Base-by-base conservation (phyloP, 1,140 invertebrate genomes). In the Lineus longissimus region DNA sequence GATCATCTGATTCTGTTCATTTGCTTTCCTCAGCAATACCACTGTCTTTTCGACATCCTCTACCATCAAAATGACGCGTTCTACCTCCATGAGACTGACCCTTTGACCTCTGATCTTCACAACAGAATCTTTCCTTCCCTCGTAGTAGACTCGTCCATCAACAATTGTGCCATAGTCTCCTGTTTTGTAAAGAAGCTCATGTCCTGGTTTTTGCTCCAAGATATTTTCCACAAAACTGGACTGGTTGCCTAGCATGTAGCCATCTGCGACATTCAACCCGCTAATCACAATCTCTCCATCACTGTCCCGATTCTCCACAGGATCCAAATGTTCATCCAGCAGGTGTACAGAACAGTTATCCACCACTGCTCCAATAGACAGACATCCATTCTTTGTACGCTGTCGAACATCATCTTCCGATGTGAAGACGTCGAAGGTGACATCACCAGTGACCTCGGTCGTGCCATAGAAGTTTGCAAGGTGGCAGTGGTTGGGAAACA, bases 401-500 rank as follows among this genome's bases (percentile, higher is more conserved):
- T 84, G 70, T 27, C 86, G 80, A 30, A 91, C 72, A 63, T 93
- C 87, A 1, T 82, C 78, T 25, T 61, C 19, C 7, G 74, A 75
- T 1, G 65, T 75, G 13, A 89, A 79, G 1, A 85, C 69, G 58
- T 88, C 85, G 70, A 85, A 91, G 0, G 89, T 90, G 2, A 92
- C 89, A 73, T 92, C 90, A 0, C 88, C 90, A 89, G 91, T 90
- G 11, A 91, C 87, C 78, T 95, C 92, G 0, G 92, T 94, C 65
- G 91, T 93, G 0, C 92, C 92, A 70, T 94, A 95, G 75, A 93
- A 93, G 73, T 95, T 95, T 55, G 88, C 90, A 9, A 94, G 75
- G n/a, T 62, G 88, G 86, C 82, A 78, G 1, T 83, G 81, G 59
- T 83, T 77, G 2, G 80, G 72, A 63, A 92, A 93, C 63, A 86